Base-by-base conservation (phyloP, 2,888 invertebrate species). In the Lepidocyrtoides sp. region DNA sequence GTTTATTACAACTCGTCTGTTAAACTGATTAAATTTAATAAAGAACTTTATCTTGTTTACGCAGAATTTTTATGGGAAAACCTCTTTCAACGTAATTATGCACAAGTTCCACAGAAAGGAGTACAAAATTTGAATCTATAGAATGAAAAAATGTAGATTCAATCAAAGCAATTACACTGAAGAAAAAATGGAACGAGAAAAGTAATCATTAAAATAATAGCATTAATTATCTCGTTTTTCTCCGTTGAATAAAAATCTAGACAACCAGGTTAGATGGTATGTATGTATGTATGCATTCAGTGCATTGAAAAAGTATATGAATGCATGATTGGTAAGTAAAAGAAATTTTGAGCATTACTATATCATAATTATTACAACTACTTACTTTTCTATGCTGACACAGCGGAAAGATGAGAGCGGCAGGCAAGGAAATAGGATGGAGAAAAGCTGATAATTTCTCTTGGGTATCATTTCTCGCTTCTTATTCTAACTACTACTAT, bases 391-490 rank as follows among this genome's bases (percentile, higher is more conserved):
- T 41, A 17, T 48, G 83, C 48, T 44, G 63, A 83, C 23, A 36
- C 77, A 57, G 82, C 41, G 20, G n/a, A 10, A 36, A 20, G 17
- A 10, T 8, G 32, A 32, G 32, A n/a, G n/a, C 63, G 36, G 23
- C 32, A 69, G 23, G 36, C n/a, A 17, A 17, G n/a, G 10, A 44
- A 75, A 48, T 3, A 48, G 48, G 26, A 23, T 12, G 20, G 0
- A n/a, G 75, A 83, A 66, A 83, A 82, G 14, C 32, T 54, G 51
- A 72, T 84, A 84, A 84, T 69, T 84, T 84, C 84, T 84, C 84
- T 23, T 32, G 57, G 57, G 54, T 75, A 72, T 72, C 54, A 51
- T 32, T 66, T 83, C 75, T 23, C 75, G 14, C 69, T 48, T 75
- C 48, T 72, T 72, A 72, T 17, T 72, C 17, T 14, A n/a, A 2